Evolutionary conservation across 2,113 vertebrate species (phyloP).

Genomic region (Phaetusa simplex): DNA sequence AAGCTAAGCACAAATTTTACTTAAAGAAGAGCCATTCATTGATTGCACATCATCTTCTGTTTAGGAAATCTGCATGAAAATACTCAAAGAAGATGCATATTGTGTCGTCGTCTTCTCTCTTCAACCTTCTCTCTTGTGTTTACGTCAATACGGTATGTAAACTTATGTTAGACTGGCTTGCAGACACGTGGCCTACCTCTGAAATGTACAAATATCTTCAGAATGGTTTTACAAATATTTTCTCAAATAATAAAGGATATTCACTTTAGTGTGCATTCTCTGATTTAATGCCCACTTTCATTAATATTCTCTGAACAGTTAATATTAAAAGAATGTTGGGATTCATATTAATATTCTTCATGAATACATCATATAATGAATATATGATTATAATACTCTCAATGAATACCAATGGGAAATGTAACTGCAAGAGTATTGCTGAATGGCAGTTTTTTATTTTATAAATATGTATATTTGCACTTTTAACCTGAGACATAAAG

Average conservation of each 20-base stretch:
- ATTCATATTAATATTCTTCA: not conserved
- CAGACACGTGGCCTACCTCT: not conserved
- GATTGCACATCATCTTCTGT: not conserved
- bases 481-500: not conserved
- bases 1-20: not conserved
- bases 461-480: not conserved
- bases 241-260: not conserved
- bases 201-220: not conserved
- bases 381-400: not conserved
- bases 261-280: not conserved
- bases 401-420: not conserved
- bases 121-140: not conserved
- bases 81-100: not conserved
- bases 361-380: not conserved
- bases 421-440: not conserved
- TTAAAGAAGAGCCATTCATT: not conserved
- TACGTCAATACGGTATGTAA: not conserved
- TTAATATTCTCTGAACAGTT: not conserved
- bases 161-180: not conserved
- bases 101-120: not conserved
- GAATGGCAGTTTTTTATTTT: not conserved
- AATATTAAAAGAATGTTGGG: not conserved
- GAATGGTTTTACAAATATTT: not conserved
- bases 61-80: not conserved
- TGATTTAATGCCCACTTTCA: not conserved